Evolutionary conservation across 1,140 invertebrate genomes (phyloP).

Genomic region (Subanguina moxae): DNA sequence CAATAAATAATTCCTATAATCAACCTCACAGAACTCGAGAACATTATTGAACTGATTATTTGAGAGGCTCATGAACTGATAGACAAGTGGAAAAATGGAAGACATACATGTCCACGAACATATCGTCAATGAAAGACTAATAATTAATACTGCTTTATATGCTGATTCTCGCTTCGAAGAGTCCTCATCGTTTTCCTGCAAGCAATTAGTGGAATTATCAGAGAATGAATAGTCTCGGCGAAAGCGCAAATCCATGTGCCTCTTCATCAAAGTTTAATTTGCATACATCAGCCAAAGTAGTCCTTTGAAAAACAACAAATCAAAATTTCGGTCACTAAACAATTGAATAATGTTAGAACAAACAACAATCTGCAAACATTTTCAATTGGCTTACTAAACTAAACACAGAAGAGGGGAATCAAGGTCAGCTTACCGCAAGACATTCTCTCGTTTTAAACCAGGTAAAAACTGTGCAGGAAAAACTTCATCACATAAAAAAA

Average conservation of each 20-base stretch:
- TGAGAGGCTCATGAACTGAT: slow-evolving; percentile 38
- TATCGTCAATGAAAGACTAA: slow-evolving; percentile 35
- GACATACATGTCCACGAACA: slow-evolving; percentile 38
- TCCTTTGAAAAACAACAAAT: too few relatives aligned
- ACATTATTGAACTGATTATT: slow-evolving; percentile 40
- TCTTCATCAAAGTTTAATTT: neutral
- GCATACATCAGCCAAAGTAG: too few relatives aligned
- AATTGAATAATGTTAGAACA: too few relatives aligned
- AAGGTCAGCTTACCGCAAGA: too few relatives aligned
- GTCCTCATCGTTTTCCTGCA: slow-evolving; percentile 17
- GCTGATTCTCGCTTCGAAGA: slow-evolving; percentile 33
- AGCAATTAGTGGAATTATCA: neutral
- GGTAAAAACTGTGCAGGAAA: too few relatives aligned
- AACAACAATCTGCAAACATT: too few relatives aligned
- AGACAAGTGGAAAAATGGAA: slow-evolving; percentile 32
- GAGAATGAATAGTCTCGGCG: neutral
- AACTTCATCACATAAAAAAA: too few relatives aligned
- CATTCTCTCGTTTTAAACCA: too few relatives aligned
- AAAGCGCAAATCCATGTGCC: neutral
- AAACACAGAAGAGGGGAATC: too few relatives aligned
- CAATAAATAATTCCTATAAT: too few relatives aligned
- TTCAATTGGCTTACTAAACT: too few relatives aligned
- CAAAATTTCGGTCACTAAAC: too few relatives aligned
- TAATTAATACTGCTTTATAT: slow-evolving; percentile 42
- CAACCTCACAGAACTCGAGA: slow-evolving; percentile 39